Conservation (phyloP, 2,113 vertebrate genomes). For the Merops nubicus region DNA sequence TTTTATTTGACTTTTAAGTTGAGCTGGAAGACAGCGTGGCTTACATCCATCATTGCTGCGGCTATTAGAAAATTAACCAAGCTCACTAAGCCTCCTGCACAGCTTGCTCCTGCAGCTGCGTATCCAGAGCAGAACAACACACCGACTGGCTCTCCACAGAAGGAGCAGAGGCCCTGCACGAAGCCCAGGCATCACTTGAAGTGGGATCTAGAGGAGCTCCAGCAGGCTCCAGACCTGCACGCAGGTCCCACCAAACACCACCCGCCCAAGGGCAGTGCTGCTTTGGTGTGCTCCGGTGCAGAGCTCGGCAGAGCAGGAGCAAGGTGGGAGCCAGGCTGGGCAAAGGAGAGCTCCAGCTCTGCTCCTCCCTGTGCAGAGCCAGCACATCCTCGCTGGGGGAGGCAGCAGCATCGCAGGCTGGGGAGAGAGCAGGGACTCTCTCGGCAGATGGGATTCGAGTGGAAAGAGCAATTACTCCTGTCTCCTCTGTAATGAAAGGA, state of each 20-base stretch:
- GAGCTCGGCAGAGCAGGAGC: neutral
- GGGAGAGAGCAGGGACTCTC: neutral
- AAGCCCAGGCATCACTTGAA: neutral
- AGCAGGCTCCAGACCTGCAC: neutral
- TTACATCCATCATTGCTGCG: slow-evolving; percentile 8
- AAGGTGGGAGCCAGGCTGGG: neutral
- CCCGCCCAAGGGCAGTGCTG: neutral
- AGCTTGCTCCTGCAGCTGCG: neutral
- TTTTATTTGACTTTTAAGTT: slow-evolving; percentile 30
- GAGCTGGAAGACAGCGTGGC: neutral
- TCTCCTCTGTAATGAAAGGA: neutral
- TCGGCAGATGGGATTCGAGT: neutral
- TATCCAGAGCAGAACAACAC: neutral
- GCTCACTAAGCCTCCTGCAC: slow-evolving; percentile 40
- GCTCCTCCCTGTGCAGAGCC: neutral
- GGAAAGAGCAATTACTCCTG: neutral
- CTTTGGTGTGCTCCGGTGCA: neutral
- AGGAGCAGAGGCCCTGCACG: neutral
- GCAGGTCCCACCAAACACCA: too few species aligned
- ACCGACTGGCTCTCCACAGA: neutral
- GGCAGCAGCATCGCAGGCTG: neutral
- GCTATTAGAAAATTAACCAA: slow-evolving; percentile 56
- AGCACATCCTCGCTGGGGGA: neutral
- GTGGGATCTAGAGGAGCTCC: accelerated
- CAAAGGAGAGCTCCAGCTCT: neutral